Base-by-base conservation (phyloP, 2,113 vertebrate genomes). In the Lophius piscatorius region DNA sequence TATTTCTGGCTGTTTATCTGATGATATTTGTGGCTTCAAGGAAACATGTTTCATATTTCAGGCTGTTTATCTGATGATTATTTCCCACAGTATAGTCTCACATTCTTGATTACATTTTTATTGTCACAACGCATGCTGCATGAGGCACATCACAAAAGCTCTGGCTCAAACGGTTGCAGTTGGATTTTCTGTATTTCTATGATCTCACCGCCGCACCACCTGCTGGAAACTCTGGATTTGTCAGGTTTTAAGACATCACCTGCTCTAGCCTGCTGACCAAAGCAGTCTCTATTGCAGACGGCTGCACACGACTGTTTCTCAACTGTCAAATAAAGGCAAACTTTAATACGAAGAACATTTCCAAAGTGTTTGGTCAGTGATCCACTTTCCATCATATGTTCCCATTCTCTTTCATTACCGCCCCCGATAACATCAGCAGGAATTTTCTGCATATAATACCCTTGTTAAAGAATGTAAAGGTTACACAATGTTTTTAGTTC, bases 261-360 rank as follows among this genome's bases (percentile, higher is more conserved):
- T n/a, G n/a, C n/a, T n/a, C n/a, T n/a, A n/a, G n/a, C n/a, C n/a
- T n/a, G n/a, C n/a, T n/a, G n/a, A n/a, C n/a, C n/a, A n/a, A n/a
- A n/a, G n/a, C n/a, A n/a, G n/a, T n/a, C n/a, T n/a, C n/a, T n/a
- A 64, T 28, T 5, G 8, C 4, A 28, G 8, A 31, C 9, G 11
- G 52, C 49, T 24, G 40, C 14, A 45, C 14, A 5, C 18, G 5
- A 20, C 42, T 34, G 33, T 21, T 14, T 24, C 14, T 52, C 36
- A 58, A 51, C 29, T 54, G 45, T n/a, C n/a, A n/a, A n/a, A n/a
- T n/a, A 60, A 70, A 67, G 48, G 34, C 22, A 45, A 62, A 34
- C 58, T 48, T 35, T 2, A 16, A 28, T 23, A 57, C 51, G 71
- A 62, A 57, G 48, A 73, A 78, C 77, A 47, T 52, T 55, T 77